A percentile compares a stretch with the other conserved stretches of the same genome.
Conservation (phyloP, 2,797 vertebrate species). For the Eutrigla gurnardus region DNA sequence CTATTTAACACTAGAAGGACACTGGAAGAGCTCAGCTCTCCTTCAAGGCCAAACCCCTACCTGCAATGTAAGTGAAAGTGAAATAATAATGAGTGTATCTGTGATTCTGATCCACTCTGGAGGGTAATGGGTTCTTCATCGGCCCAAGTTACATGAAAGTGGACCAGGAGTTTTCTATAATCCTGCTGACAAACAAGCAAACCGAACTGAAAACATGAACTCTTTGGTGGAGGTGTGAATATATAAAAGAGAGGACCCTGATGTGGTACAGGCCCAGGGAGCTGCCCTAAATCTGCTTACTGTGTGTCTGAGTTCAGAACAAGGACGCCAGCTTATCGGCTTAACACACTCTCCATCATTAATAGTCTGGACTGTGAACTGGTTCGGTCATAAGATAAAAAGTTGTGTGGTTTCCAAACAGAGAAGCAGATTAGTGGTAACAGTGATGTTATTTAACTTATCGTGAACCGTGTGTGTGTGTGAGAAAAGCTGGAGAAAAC, state of each 20-base stretch:
- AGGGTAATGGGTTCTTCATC: no score
- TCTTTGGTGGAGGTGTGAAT: not conserved
- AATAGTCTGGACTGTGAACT: conserved; percentile 5
- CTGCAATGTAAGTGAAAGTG: no score
- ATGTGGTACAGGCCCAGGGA: conserved; percentile 35
- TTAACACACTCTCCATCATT: conserved; percentile 9
- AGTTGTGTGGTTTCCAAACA: not conserved
- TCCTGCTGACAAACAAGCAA: not conserved
- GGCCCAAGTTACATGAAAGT: not conserved
- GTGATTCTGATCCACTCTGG: no score
- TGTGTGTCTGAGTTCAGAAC: conserved; percentile 8
- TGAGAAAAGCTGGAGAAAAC: not conserved
- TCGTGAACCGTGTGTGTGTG: not conserved
- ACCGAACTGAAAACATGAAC: not conserved
- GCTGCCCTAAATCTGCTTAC: conserved; percentile 31
- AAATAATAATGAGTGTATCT: no score
- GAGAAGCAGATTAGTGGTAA: not conserved
- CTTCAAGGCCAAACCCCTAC: no score
- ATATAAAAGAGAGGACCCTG: not conserved
- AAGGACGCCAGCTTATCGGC: conserved; percentile 9
- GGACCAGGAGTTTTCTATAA: not conserved
- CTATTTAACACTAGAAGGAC: no score
- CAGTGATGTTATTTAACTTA: not conserved
- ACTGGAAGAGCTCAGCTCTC: no score
- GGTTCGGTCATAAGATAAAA: not conserved